Percentiles rank a stretch among this genome's conserved stretches.
Conservation (phyloP, 2,797 vertebrate genomes). For the Silurus lanzhouensis region DNA sequence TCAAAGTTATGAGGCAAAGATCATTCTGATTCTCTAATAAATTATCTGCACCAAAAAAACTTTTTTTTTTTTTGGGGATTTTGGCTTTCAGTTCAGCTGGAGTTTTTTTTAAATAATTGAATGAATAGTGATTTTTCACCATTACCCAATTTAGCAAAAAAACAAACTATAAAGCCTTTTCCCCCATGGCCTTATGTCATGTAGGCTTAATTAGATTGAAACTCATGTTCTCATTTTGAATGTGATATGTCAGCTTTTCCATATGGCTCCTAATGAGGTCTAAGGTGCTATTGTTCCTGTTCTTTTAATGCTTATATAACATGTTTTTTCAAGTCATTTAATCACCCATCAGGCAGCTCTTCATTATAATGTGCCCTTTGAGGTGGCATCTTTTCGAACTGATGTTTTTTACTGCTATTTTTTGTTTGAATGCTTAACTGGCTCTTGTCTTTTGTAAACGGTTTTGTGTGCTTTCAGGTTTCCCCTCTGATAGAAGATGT, state of each 20-base stretch:
- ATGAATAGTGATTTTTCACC: background rate
- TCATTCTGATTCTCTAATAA: background rate
- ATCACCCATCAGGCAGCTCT: background rate
- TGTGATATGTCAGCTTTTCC: constrained; percentile 23
- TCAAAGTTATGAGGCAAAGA: background rate
- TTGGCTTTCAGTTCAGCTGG: background rate
- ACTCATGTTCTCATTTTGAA: background rate
- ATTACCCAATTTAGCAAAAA: background rate
- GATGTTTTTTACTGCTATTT: too few relatives aligned
- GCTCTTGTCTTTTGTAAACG: background rate
- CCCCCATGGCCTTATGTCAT: background rate
- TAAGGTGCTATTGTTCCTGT: background rate
- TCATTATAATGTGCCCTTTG: background rate
- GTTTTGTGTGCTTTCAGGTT: constrained; percentile 60
- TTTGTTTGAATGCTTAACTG: background rate
- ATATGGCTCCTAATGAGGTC: constrained; percentile 21
- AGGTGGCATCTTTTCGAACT: too few relatives aligned
- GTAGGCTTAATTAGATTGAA: background rate
- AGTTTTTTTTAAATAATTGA: background rate
- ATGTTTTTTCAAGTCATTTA: too few relatives aligned
- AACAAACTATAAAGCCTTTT: background rate
- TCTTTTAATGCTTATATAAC: background rate
- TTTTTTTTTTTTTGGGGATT: too few relatives aligned
- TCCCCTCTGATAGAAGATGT: constrained; percentile 78
- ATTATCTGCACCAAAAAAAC: background rate